Evolutionary conservation across 2,113 vertebrate genomes (phyloP), one percentile per base, ranked within the genome.

Genomic region (Podarcis muralis): DNA sequence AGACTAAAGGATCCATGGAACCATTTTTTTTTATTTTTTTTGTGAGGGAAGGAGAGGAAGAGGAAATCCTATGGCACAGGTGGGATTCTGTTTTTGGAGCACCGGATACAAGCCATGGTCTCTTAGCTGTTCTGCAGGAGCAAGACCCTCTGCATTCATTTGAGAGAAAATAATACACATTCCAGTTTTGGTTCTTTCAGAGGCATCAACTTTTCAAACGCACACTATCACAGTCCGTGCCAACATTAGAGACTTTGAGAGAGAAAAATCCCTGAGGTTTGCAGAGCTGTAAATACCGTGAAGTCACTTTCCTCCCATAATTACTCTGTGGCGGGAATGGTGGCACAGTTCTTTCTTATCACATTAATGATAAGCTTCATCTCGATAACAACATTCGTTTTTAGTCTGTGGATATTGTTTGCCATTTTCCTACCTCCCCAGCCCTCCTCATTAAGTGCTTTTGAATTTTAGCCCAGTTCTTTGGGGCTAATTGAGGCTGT

Each of bases 331-430:
- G 68, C 80, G 9, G 89, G 32, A 84, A 32, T 27, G 6, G 35
- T 27, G 2, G 35, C 83, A 22, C 8, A 40, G 4, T 43, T 23
- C 57, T 13, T 86, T 91, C 32, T 90, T 85, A 40, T 80, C 11
- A 85, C 84, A 62, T 15, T 89, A 83, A 62, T 57, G 9, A 86
- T 65, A 85, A 0, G 88, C 91, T 90, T 84, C 23, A 85, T 90
- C 23, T 75, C 6, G 1, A 2, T 86, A 83, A 48, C 6, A 72
- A 32, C 9, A 1, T 77, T 92, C n/a, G 22, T 8, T 85, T 87
- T 32, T 48, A 83, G 8, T 35, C 1, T 53, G 23, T 87, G 2
- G 35, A 20, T 74, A 16, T 69, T 90, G 1, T 43, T 91, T 87
- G 11, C 81, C 53, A 91, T 86, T 68, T 87, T 16, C 48, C 81